Conservation (phyloP, 2,797 vertebrate genomes). For the Prionace glauca region DNA sequence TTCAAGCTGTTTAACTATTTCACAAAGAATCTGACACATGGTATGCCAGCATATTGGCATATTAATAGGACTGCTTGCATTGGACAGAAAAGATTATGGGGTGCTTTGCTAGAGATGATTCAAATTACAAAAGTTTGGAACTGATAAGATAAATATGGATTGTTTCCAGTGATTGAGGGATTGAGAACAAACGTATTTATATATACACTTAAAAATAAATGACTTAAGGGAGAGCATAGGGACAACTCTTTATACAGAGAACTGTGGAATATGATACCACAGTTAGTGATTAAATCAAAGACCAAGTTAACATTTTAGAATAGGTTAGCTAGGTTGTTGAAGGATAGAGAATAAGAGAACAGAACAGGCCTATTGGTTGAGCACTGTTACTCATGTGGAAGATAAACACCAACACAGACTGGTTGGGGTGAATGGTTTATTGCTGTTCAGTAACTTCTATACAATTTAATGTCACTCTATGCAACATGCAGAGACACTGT, state of each 20-base stretch:
- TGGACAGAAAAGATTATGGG: background rate
- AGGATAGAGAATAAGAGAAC: background rate
- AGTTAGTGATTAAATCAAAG: background rate
- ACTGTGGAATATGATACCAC: background rate
- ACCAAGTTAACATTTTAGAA: background rate
- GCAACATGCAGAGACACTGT: background rate
- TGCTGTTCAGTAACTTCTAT: background rate
- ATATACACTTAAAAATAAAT: background rate
- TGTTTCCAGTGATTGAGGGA: background rate
- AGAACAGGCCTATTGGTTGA: background rate
- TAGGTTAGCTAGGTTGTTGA: background rate
- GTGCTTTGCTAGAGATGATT: background rate
- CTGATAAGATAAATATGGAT: background rate
- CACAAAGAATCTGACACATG: background rate
- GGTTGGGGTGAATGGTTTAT: background rate
- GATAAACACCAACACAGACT: background rate
- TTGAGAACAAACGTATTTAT: background rate
- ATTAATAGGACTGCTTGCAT: background rate
- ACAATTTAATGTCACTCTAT: background rate
- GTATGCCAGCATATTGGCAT: background rate
- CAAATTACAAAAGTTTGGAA: background rate
- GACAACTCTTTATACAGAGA: background rate
- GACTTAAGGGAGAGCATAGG: background rate
- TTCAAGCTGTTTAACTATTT: background rate
- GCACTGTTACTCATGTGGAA: background rate